phyloP scores from a whole-genome alignment of 2,888 invertebrate species.

The Seira sanloemensis region DNA sequence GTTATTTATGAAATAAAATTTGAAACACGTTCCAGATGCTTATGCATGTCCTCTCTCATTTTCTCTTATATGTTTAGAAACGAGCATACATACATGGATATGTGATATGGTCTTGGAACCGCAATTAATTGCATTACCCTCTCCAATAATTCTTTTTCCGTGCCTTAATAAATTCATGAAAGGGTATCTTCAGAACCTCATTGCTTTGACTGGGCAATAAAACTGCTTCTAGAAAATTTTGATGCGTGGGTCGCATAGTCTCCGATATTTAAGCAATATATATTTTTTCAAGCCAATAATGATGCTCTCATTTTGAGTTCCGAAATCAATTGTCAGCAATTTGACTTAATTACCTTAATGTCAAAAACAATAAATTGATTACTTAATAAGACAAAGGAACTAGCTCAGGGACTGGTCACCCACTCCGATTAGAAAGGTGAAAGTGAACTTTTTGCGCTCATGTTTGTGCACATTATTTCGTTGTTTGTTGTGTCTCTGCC shows the following conservation, averaged over 20 bases:
- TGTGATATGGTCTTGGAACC: neutral
- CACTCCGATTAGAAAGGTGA: slow-evolving; percentile 1
- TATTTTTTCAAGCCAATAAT: no score
- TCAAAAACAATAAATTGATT: no score
- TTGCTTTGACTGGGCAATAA: neutral
- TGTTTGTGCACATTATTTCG: slow-evolving; percentile 38
- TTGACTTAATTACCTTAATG: no score
- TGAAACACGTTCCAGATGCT: slow-evolving; percentile 10
- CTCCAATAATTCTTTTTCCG: no score
- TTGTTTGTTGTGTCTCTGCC: neutral
- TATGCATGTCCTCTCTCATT: neutral
- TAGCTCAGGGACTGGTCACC: neutral
- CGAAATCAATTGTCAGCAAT: no score
- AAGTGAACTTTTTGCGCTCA: slow-evolving; percentile 35
- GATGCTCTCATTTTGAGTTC: no score
- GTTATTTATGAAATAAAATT: neutral
- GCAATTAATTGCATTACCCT: slow-evolving; percentile 3
- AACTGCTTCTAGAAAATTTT: no score
- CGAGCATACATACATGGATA: neutral
- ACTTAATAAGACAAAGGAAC: neutral
- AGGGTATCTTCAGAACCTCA: neutral
- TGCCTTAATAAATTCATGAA: neutral
- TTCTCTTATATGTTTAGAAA: neutral
- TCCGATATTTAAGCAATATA: no score
- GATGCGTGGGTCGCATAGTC: no score